Conservation (phyloP, 2,113 vertebrate species). For the Phylloscopus whistleri region DNA sequence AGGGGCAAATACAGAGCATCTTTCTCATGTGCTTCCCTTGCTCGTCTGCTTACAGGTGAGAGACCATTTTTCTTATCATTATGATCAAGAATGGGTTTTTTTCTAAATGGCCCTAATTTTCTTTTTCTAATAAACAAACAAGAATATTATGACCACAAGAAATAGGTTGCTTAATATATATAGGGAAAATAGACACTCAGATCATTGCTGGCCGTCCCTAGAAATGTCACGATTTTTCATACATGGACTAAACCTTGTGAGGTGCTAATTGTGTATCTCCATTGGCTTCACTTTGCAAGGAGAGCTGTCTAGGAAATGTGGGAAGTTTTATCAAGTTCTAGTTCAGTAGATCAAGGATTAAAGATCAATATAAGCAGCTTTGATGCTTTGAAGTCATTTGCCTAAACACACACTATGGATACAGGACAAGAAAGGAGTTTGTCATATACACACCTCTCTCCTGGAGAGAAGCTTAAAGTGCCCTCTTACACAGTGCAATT, state of each 20-base stretch:
- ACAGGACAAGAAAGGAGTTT: conserved; percentile 17
- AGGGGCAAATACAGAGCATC: background rate
- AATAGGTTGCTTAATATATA: background rate
- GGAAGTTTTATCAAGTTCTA: background rate
- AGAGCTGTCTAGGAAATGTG: background rate
- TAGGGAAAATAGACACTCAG: background rate
- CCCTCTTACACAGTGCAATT: conserved; percentile 34
- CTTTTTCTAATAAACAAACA: background rate
- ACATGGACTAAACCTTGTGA: background rate
- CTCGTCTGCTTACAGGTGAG: background rate
- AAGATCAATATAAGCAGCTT: conserved; percentile 47
- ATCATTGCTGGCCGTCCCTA: background rate
- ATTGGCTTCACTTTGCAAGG: background rate
- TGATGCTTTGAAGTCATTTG: conserved; percentile 25
- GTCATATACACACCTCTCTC: background rate
- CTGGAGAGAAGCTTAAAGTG: conserved; percentile 26
- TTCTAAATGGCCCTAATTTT: background rate
- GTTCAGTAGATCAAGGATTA: conserved; percentile 24
- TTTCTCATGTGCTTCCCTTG: background rate
- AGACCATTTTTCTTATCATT: background rate
- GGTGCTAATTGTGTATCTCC: background rate
- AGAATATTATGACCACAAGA: background rate
- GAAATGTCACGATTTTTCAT: background rate
- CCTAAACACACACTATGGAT: conserved; percentile 6
- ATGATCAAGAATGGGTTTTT: background rate